Conservation (phyloP, 2,113 vertebrate species). For the Elgaria multicarinata region DNA sequence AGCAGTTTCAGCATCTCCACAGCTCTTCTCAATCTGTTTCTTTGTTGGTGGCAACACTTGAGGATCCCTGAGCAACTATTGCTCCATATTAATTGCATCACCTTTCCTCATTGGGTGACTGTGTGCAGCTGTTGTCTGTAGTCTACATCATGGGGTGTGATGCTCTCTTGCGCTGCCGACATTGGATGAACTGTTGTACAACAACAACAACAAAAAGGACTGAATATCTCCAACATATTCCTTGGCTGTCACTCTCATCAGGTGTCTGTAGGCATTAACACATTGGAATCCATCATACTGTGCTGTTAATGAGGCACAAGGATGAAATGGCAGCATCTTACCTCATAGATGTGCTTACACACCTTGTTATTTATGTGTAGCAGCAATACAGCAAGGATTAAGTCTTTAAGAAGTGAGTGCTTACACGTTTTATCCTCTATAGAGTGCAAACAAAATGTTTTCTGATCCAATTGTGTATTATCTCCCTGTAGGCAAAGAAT, state of each 20-base stretch:
- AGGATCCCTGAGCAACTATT: background rate
- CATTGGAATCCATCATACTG: background rate
- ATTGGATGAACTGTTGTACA: background rate
- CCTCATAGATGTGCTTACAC: background rate
- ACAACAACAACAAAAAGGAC: background rate
- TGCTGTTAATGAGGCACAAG: background rate
- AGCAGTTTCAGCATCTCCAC: background rate
- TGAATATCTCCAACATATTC: background rate
- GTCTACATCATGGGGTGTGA: background rate
- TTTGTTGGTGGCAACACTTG: background rate
- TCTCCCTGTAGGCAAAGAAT: background rate
- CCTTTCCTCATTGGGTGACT: background rate
- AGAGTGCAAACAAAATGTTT: background rate
- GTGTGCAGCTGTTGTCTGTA: background rate
- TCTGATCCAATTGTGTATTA: background rate
- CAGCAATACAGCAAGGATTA: background rate
- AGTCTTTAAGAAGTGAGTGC: background rate
- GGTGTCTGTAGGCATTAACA: background rate
- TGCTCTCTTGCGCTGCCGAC: background rate
- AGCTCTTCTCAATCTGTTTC: background rate
- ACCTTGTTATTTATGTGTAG: background rate
- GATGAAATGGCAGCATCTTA: background rate
- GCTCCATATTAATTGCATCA: background rate
- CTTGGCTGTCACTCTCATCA: background rate
- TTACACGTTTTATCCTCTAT: background rate